These are phyloP conservation scores for Linnaemya tessellans DNA, from an alignment of 2,888 invertebrate species.

Conservation along the genomic window DNA sequence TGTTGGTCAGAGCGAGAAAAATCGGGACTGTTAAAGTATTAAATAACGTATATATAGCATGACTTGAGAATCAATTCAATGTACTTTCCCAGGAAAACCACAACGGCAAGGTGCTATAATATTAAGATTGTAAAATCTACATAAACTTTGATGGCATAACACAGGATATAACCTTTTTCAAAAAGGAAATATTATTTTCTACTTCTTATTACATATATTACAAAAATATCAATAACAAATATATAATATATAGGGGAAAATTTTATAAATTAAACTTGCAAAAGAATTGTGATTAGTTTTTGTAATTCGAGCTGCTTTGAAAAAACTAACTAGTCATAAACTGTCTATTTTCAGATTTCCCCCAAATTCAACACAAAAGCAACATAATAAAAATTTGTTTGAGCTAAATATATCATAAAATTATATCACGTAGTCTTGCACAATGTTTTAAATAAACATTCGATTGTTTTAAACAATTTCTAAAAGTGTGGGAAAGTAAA, in stretches of 20 bases:
- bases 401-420: constrained; percentile 50
- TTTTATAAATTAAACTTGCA: neutral
- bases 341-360: constrained; percentile 73
- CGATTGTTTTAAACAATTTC: constrained; percentile 54
- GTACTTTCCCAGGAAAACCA: constrained; percentile 69
- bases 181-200: constrained; percentile 42
- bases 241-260: neutral
- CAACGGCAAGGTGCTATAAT: constrained; percentile 65
- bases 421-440: constrained; percentile 14
- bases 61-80: constrained; percentile 60
- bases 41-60: constrained; percentile 64
- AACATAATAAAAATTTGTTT: constrained; percentile 12
- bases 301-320: constrained; percentile 60
- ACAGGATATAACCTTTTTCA: constrained; percentile 48
- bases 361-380: constrained; percentile 51
- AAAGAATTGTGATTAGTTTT: neutral
- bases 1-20: constrained; percentile 20
- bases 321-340: constrained; percentile 80
- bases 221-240: constrained; percentile 59
- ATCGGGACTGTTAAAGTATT: constrained; percentile 49
- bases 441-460: constrained; percentile 15
- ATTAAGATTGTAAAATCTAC: constrained; percentile 5
- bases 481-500: constrained; percentile 67
- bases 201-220: constrained; percentile 5
- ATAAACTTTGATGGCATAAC: constrained; percentile 50